Evolutionary conservation across 2,797 vertebrate genomes (phyloP).

Genomic region (Antennarius maculatus): DNA sequence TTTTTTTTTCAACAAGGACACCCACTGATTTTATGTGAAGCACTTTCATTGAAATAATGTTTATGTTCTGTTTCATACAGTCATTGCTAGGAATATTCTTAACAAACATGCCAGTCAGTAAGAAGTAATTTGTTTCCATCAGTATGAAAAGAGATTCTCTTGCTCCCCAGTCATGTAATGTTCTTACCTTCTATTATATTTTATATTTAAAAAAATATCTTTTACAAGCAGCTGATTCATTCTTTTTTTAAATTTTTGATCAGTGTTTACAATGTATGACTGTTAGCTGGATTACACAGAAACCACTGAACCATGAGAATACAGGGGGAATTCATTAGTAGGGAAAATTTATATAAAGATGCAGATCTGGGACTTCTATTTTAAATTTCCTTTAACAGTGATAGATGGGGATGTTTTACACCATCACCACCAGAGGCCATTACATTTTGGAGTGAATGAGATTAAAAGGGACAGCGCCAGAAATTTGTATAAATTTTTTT

Average conservation of each 20-base stretch:
- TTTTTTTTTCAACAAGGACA: slow-evolving; percentile 47
- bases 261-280: background rate
- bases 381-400: too few relatives aligned
- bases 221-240: background rate
- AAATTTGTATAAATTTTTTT: too few relatives aligned
- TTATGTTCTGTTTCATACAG: slow-evolving; percentile 26
- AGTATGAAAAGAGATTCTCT: slow-evolving; percentile 16
- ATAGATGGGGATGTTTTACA: too few relatives aligned
- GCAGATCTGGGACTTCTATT: too few relatives aligned
- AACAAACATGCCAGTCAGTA: slow-evolving; percentile 17
- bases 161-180: slow-evolving; percentile 19
- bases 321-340: too few relatives aligned
- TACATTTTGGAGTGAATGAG: too few relatives aligned
- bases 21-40: slow-evolving; percentile 58
- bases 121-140: slow-evolving; percentile 8
- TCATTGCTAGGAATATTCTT: slow-evolving; percentile 23
- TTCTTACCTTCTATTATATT: slow-evolving; percentile 31
- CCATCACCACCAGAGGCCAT: too few relatives aligned
- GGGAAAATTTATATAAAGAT: too few relatives aligned
- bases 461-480: too few relatives aligned
- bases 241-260: background rate
- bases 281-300: too few relatives aligned
- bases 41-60: slow-evolving; percentile 61
- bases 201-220: slow-evolving; percentile 52
- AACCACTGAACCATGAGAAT: too few relatives aligned